Evolutionary conservation across 2,888 invertebrate genomes (phyloP).

Genomic region (Morpho achilles): DNA sequence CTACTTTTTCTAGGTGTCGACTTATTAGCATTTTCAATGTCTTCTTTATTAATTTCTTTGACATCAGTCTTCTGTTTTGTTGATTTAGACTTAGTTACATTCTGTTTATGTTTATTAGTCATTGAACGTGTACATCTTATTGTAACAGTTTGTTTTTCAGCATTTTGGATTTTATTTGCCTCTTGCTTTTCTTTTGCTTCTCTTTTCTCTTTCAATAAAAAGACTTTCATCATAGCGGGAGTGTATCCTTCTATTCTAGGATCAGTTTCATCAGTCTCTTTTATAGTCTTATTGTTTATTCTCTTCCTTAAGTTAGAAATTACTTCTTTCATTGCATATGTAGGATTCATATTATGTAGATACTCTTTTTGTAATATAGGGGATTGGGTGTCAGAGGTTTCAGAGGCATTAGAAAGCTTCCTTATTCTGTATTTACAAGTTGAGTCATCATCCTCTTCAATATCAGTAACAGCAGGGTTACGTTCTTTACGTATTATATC

Average conservation of each 20-base stretch:
- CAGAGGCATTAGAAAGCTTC: constrained; percentile 63
- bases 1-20: constrained; percentile 32
- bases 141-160: constrained; percentile 36
- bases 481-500: constrained; percentile 77
- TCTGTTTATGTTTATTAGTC: constrained; percentile 30
- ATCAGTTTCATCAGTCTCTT: constrained; percentile 44
- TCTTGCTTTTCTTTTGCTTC: constrained; percentile 60
- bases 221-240: constrained; percentile 76
- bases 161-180: constrained; percentile 39
- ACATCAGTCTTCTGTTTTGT: constrained; percentile 8
- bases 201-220: constrained; percentile 67
- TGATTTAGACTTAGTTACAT: constrained; percentile 12
- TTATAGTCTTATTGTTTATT: constrained; percentile 47
- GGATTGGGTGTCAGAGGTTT: constrained; percentile 51
- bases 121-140: constrained; percentile 49
- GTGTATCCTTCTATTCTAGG: constrained; percentile 67
- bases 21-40: neutral
- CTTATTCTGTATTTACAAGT: constrained; percentile 68
- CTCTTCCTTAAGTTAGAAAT: constrained; percentile 81
- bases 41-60: neutral
- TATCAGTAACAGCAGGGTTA: constrained; percentile 39
- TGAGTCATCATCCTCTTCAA: constrained; percentile 51
- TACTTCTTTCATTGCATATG: constrained; percentile 85
- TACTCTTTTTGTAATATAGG: constrained; percentile 66
- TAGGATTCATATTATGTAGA: constrained; percentile 79